Percentiles rank a stretch among this genome's conserved stretches.
Evolutionary conservation across 2,797 vertebrate species (phyloP).

Genomic region (Microchirus variegatus): DNA sequence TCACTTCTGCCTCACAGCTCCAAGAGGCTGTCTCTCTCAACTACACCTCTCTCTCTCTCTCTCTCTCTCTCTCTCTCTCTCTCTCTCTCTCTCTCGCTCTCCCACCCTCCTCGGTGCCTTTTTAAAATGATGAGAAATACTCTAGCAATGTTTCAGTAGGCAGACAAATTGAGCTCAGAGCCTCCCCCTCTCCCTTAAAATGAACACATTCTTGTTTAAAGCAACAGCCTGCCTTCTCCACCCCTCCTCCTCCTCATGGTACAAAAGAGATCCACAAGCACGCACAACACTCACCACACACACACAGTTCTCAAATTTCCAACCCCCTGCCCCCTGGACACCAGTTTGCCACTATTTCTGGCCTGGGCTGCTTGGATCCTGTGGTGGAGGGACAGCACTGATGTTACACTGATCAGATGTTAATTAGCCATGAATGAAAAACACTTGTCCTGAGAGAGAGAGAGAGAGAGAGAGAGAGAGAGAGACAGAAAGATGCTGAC

Average conservation of each 20-base stretch:
- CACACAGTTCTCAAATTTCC: slow-evolving; percentile 69
- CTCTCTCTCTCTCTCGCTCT: slow-evolving; percentile 19
- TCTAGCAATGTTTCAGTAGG: slow-evolving; percentile 68
- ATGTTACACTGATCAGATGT: slow-evolving; percentile 58
- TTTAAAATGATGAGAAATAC: slow-evolving; percentile 76
- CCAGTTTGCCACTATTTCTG: slow-evolving; percentile 76
- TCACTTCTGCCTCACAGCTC: slow-evolving; percentile 79
- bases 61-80: slow-evolving; percentile 23
- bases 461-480: not conserved
- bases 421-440: slow-evolving; percentile 61
- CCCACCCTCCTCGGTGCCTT: slow-evolving; percentile 51
- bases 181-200: slow-evolving; percentile 68
- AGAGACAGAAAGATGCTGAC: slow-evolving; percentile 33
- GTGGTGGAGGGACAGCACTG: slow-evolving; percentile 56
- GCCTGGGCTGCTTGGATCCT: slow-evolving; percentile 48
- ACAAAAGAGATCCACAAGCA: slow-evolving; percentile 78
- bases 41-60: slow-evolving; percentile 63
- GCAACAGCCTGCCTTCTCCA: slow-evolving; percentile 68
- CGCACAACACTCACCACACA: slow-evolving; percentile 60
- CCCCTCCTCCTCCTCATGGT: slow-evolving; percentile 79
- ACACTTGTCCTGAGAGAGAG: slow-evolving; percentile 9
- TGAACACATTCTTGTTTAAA: slow-evolving; percentile 76
- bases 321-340: slow-evolving; percentile 65
- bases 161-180: slow-evolving; percentile 63
- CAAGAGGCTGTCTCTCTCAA: slow-evolving; percentile 76